These are phyloP conservation scores for Dynastes grantii DNA, from an alignment of 2,888 invertebrate species.

Conservation along the genomic window DNA sequence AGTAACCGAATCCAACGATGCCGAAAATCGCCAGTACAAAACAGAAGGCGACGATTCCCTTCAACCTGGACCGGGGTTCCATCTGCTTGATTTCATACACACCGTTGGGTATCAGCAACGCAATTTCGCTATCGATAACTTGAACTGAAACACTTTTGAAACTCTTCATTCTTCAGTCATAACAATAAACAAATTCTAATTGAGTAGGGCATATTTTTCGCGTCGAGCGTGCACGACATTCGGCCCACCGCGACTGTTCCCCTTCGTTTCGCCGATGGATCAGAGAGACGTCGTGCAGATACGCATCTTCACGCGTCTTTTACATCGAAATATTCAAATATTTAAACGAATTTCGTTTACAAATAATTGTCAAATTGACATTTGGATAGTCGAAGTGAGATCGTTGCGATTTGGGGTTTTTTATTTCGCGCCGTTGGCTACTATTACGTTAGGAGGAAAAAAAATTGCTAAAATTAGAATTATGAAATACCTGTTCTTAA, in stretches of 20 bases:
- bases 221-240: constrained; percentile 20
- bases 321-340: not conserved
- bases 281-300: not conserved
- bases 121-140: constrained; percentile 86
- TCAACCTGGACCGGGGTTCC: constrained; percentile 86
- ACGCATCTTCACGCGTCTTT: not conserved
- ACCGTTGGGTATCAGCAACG: constrained; percentile 83
- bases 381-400: constrained; percentile 10
- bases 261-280: not conserved
- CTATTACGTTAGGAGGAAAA: constrained; percentile 3
- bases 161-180: constrained; percentile 68
- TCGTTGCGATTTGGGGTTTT: not conserved
- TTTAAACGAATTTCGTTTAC: constrained; percentile 11
- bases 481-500: constrained; percentile 4
- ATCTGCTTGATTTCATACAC: constrained; percentile 88
- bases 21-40: constrained; percentile 87
- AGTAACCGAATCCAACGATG: constrained; percentile 91
- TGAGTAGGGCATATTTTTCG: constrained; percentile 36
- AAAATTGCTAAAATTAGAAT: not conserved
- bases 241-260: not conserved
- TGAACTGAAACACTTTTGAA: constrained; percentile 82
- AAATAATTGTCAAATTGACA: constrained; percentile 31
- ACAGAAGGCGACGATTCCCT: constrained; percentile 87
- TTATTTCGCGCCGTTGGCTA: constrained; percentile 13
- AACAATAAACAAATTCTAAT: constrained; percentile 37